phyloP scores from a whole-genome alignment of 2,113 vertebrate species.

The Archocentrus centrarchus region DNA sequence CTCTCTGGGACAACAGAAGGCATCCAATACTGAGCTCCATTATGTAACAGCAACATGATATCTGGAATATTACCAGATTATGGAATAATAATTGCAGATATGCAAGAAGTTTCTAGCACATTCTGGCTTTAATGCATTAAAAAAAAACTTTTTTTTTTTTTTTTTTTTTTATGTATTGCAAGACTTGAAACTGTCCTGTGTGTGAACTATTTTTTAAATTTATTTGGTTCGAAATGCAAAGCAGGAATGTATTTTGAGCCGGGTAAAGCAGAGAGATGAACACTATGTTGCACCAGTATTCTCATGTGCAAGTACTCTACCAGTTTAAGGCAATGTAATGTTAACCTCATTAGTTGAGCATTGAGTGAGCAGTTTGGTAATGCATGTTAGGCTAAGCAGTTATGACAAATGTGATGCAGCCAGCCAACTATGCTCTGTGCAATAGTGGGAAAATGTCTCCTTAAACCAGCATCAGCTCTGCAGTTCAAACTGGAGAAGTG shows the following conservation, averaged over 20 bases:
- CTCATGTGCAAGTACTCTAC: not conserved
- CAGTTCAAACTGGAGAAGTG: not conserved
- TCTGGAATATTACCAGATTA: constrained; percentile 68
- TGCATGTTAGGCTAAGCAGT: not conserved
- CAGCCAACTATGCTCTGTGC: not conserved
- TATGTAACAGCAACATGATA: constrained; percentile 58
- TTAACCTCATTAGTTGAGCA: not conserved
- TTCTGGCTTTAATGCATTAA: constrained; percentile 11
- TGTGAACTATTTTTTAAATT: not conserved
- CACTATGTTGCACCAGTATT: not conserved
- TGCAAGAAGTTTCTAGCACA: constrained; percentile 34
- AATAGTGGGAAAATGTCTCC: not conserved
- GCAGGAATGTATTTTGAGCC: not conserved
- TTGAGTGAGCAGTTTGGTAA: not conserved
- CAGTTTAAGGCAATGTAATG: not conserved
- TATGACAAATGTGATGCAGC: not conserved
- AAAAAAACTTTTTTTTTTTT: not conserved
- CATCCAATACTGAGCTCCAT: constrained; percentile 48
- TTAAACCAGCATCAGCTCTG: not conserved
- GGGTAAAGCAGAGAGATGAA: not conserved
- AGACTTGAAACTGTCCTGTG: not conserved
- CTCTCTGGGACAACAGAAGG: constrained; percentile 50
- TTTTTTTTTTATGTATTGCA: not conserved
- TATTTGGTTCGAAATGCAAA: not conserved
- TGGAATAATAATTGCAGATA: constrained; percentile 58